phyloP scores from a whole-genome alignment of 2,888 invertebrate genomes.

The Scaptomyza tumidula region DNA sequence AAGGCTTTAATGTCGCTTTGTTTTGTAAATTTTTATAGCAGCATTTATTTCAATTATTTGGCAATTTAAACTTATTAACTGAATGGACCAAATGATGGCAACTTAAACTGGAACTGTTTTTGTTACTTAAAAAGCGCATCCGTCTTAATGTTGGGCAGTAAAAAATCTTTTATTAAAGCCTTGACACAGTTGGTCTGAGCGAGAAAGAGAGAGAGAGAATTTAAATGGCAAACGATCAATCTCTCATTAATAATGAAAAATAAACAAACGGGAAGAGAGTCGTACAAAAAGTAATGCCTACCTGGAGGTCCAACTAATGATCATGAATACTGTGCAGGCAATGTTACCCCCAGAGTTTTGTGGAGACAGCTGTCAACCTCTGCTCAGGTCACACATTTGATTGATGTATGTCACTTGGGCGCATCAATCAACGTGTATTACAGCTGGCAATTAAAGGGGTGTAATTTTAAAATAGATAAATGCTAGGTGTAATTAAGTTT shows the following conservation, averaged over 20 bases:
- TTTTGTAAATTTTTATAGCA: slow-evolving; percentile 25
- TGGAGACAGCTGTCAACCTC: slow-evolving; percentile 2
- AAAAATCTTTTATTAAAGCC: slow-evolving; percentile 41
- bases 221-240: slow-evolving; percentile 54
- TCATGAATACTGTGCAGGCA: slow-evolving; percentile 8
- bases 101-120: slow-evolving; percentile 25
- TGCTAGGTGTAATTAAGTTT: no score
- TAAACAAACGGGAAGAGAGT: neutral
- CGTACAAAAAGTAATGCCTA: slow-evolving; percentile 8
- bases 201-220: neutral
- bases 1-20: slow-evolving; percentile 43
- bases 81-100: slow-evolving; percentile 16
- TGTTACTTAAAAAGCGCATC: slow-evolving; percentile 19
- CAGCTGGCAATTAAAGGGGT: slow-evolving; percentile 6
- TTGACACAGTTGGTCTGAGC: slow-evolving; percentile 56
- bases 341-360: slow-evolving; percentile 19
- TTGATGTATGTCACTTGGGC: slow-evolving; percentile 45
- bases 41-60: slow-evolving; percentile 72
- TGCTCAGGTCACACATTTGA: slow-evolving; percentile 28
- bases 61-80: slow-evolving; percentile 60
- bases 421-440: slow-evolving; percentile 9
- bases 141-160: slow-evolving; percentile 41
- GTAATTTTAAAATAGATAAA: neutral
- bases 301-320: slow-evolving; percentile 29
- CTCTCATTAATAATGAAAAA: slow-evolving; percentile 23